These are phyloP conservation scores for Otus sunia DNA, from an alignment of 2,113 vertebrate genomes.

Conservation along the genomic window DNA sequence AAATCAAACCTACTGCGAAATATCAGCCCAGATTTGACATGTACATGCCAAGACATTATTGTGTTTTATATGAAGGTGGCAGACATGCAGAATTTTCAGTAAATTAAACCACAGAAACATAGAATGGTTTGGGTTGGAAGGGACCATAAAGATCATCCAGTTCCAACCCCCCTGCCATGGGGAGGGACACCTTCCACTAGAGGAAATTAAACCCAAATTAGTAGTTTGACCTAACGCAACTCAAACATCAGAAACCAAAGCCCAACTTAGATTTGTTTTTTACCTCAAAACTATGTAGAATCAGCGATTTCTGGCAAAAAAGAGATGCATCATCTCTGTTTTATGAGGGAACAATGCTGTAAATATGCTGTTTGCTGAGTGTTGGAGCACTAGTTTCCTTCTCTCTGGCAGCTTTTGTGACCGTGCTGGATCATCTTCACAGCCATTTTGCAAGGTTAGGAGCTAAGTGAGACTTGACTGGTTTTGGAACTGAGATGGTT, in stretches of 20 bases:
- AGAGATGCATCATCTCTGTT: no score
- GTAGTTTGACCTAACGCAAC: not conserved
- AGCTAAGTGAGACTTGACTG: not conserved
- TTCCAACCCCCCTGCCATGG: no score
- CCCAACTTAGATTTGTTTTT: not conserved
- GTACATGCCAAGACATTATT: no score
- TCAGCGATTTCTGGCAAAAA: not conserved
- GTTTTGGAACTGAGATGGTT: not conserved
- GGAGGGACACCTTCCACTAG: no score
- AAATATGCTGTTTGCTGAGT: not conserved
- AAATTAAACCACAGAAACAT: no score
- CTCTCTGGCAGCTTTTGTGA: not conserved
- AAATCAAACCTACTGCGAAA: not conserved
- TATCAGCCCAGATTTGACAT: not conserved
- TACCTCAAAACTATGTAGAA: fast-evolving
- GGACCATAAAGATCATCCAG: no score
- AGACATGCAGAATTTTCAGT: not conserved
- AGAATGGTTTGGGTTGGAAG: no score
- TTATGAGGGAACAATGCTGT: not conserved
- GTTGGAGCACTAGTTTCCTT: not conserved
- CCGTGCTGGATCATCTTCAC: not conserved
- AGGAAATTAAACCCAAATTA: not conserved
- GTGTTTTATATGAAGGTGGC: fast-evolving
- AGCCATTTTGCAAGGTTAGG: not conserved
- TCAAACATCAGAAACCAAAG: not conserved